Percentiles rank a stretch among this genome's conserved stretches.
Conservation (phyloP, 2,797 vertebrate genomes). For the Sardinella longiceps region DNA sequence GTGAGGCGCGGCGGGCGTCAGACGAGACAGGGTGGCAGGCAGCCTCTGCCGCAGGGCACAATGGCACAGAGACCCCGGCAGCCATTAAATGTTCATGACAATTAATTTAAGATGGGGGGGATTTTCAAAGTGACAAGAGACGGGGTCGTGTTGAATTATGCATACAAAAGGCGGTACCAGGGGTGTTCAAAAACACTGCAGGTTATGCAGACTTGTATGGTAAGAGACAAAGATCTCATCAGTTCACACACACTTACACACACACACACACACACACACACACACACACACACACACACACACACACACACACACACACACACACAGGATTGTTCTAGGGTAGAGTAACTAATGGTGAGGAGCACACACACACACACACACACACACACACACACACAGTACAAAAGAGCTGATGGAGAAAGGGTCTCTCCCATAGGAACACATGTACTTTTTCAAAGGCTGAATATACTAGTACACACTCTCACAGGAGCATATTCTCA, state of each 20-base stretch:
- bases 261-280: background rate
- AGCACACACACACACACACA: slow-evolving; percentile 8
- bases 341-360: background rate
- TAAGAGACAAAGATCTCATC: background rate
- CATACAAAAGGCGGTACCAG: background rate
- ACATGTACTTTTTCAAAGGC: slow-evolving; percentile 25
- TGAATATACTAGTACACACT: slow-evolving; percentile 12
- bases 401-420: slow-evolving; percentile 5
- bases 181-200: background rate
- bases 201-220: background rate
- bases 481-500: slow-evolving; percentile 2
- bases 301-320: slow-evolving; percentile 1
- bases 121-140: background rate
- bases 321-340: background rate
- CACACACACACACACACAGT: background rate
- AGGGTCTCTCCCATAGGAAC: slow-evolving; percentile 12
- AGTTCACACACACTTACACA: background rate
- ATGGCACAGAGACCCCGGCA: background rate
- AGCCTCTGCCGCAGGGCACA: background rate
- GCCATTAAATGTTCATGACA: slow-evolving; percentile 15
- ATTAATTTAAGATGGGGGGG: background rate
- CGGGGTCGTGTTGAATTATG: background rate
- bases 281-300: background rate
- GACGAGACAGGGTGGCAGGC: background rate
- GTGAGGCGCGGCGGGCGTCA: background rate